Evolutionary conservation across 2,888 invertebrate species (phyloP), one percentile per base, ranked within the genome.

Genomic region (Apantesis nais): DNA sequence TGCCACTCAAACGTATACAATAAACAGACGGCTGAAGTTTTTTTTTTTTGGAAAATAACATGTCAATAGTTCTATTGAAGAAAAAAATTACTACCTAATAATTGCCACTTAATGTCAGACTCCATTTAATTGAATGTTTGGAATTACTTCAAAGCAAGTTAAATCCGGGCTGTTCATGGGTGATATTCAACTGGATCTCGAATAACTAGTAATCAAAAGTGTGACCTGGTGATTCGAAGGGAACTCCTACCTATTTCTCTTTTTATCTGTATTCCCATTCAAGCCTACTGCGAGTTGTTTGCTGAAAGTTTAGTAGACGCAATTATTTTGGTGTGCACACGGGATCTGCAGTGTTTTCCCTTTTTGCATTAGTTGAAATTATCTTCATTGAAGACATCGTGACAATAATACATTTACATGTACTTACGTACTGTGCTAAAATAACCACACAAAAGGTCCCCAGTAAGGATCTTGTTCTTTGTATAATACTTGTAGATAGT

Each of bases 181-280:
- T 39, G 71, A 72, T 67, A 68, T 73, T 70, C 70, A 16, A 55
- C 55, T 75, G 75, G 78, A 80, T 75, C 80, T 69, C 72, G 60
- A 62, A 74, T 79, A 79, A 81, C 80, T 80, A 82, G 74, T 78
- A 81, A 78, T 81, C 82, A 80, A 80, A 81, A 80, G 82, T 76
- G 64, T 73, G 68, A 68, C 73, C 75, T 79, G 77, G 73, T 77
- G 71, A 71, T 64, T 66, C 62, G 68, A 31, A 68, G 48, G 31
- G 16, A n/a, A n/a, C 29, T 65, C 58, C 72, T 72, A 67, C 52
- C 69, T 65, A 31, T 73, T 75, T 68, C 70, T 41, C n/a, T 58
- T 39, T 68, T 14, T 66, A 71, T 48, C 62, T 72, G 52, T 60
- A 70, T 78, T 62, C 12, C 60, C 44, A 74, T 60, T 66, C 0